Evolutionary conservation across 2,888 invertebrate species (phyloP), one percentile per base, ranked within the genome.

Genomic region (Myopa testacea): DNA sequence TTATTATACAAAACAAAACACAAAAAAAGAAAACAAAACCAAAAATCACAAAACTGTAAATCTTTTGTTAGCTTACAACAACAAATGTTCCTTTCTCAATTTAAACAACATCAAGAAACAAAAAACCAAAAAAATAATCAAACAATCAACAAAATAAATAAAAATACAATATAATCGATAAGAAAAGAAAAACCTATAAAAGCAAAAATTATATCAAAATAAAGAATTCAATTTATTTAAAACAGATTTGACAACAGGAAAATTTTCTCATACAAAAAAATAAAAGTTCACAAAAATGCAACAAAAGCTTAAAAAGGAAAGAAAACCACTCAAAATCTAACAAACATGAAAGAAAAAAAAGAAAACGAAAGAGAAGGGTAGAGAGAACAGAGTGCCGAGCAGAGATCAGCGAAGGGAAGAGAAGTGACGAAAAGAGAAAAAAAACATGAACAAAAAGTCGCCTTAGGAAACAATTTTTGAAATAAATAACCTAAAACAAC

Each of bases 401-500:
- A 26, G 26, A 26, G 26, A 26, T 26, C 26, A 26, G 26, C 26
- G 26, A 26, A 26, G 26, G 26, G 55, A 14, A 58, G 16, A 58
- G 14, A 58, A 3, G 19, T 4, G 19, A 58, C 19, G n/a, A 38
- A 38, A 37, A 40, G 38, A 67, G n/a, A 67, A n/a, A 16, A 16
- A 50, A 70, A 69, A 7, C 19, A 55, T 19, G 52, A 34, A 55
- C 52, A 26, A 52, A 19, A 45, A 68, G 68, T 68, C 68, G 76
- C 76, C 76, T 76, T 76, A 76, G 69, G 62, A 76, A 62, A 60
- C 50, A 70, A 45, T 75, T 75, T 74, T 75, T 75, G 45, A 38
- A 62, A 60, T 38, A 45, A 68, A 55, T 12, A 50, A 50, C 60
- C 6, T 7, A 60, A 60, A 60, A 38, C 12, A 26, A 70, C 14